Evolutionary conservation across 2,888 invertebrate species (phyloP).

Genomic region (Ochropleura plecta): DNA sequence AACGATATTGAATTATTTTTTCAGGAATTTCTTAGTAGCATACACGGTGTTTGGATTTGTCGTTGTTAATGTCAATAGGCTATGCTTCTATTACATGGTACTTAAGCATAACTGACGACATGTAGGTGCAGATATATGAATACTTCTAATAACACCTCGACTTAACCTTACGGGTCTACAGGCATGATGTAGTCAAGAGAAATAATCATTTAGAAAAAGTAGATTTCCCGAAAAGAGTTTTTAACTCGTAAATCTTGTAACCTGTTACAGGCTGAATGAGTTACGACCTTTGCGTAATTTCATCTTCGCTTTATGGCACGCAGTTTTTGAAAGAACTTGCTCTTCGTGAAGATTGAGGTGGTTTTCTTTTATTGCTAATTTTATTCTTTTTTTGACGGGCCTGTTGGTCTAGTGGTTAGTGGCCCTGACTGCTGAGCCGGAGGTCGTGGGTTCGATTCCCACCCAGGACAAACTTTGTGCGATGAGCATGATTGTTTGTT

Average conservation of each 20-base stretch:
- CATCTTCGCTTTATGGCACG: conserved; percentile 39
- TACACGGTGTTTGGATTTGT: too few relatives aligned
- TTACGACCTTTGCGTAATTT: conserved; percentile 48
- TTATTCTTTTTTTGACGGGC: too few relatives aligned
- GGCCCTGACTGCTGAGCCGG: too few relatives aligned
- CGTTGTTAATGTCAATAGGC: background rate
- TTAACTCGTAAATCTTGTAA: conserved; percentile 47
- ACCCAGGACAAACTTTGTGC: too few relatives aligned
- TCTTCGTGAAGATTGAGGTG: conserved; percentile 28
- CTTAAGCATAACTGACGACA: background rate
- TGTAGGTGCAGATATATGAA: background rate
- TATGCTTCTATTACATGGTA: background rate
- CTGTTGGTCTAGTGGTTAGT: too few relatives aligned
- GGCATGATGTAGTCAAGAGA: conserved; percentile 9
- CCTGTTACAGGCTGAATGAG: conserved; percentile 35
- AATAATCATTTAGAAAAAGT: conserved; percentile 33
- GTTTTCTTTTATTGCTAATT: conserved; percentile 48
- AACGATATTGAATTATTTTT: background rate
- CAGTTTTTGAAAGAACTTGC: conserved; percentile 30
- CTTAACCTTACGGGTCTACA: background rate
- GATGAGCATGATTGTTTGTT: too few relatives aligned
- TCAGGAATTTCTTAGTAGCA: background rate
- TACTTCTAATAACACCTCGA: background rate
- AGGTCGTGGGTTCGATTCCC: too few relatives aligned
- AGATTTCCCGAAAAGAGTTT: conserved; percentile 28